Conservation (phyloP, 37 sponge, comb jelly and placozoan genomes). For the Spongilla lacustris region DNA sequence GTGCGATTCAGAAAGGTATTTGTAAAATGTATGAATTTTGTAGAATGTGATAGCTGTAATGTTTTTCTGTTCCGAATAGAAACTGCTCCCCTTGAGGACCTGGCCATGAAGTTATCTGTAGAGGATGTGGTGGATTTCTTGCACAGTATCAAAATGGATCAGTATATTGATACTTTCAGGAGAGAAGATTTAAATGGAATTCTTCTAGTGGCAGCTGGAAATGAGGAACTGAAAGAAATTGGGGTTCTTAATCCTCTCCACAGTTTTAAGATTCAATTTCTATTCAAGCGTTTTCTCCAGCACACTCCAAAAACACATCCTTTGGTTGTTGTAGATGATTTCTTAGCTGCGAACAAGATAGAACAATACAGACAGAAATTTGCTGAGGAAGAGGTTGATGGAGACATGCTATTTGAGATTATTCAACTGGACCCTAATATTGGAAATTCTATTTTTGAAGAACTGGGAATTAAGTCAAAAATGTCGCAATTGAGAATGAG, state of each 20-base stretch:
- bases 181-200: slow-evolving; percentile 59
- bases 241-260: slow-evolving; percentile 40
- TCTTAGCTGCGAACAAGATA: slow-evolving; percentile 34
- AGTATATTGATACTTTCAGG: slow-evolving; percentile 25
- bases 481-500: too few species aligned
- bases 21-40: too few species aligned
- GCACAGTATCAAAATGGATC: slow-evolving; percentile 22
- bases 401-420: slow-evolving; percentile 43
- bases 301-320: slow-evolving; percentile 16
- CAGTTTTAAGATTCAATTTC: slow-evolving; percentile 26
- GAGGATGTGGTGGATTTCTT: slow-evolving; percentile 59
- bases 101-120: slow-evolving; percentile 31
- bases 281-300: slow-evolving; percentile 21
- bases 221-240: slow-evolving; percentile 45
- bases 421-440: not conserved
- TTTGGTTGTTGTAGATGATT: slow-evolving; percentile 22
- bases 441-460: not conserved
- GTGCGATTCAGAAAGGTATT: too few species aligned
- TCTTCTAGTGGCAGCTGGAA: slow-evolving; percentile 37
- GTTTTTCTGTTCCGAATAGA: not conserved
- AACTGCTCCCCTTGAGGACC: not conserved
- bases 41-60: too few species aligned
- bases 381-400: slow-evolving; percentile 48
- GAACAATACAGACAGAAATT: slow-evolving; percentile 37
- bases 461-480: not conserved